A percentile compares a stretch with the other conserved stretches of the same genome.
Evolutionary conservation across 2,113 vertebrate genomes (phyloP).

Genomic region (Anas platyrhynchos): DNA sequence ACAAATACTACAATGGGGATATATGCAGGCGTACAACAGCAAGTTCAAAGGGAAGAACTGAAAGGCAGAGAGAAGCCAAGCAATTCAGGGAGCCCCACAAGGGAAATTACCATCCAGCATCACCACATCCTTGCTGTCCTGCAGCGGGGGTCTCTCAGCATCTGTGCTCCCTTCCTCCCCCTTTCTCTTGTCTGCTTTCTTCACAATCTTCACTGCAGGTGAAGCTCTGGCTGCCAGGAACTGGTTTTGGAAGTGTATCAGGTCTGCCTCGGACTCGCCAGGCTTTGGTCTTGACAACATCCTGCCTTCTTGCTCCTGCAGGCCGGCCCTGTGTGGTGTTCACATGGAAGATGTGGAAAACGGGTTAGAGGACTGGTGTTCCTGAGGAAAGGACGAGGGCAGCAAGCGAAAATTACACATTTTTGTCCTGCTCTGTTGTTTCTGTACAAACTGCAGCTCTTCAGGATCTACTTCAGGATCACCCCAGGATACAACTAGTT

Average conservation of each 20-base stretch:
- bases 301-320: background rate
- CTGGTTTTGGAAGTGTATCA: slow-evolving; percentile 87
- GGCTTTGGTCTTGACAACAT: slow-evolving; percentile 93
- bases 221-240: slow-evolving; percentile 84
- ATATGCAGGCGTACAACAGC: background rate
- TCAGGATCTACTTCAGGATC: background rate
- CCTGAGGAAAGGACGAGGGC: background rate
- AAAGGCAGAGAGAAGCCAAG: background rate
- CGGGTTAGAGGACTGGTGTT: background rate
- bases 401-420: background rate
- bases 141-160: background rate
- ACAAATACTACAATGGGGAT: background rate
- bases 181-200: slow-evolving; percentile 87
- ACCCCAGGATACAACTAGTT: background rate
- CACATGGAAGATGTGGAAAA: background rate
- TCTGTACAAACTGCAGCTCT: background rate
- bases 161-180: slow-evolving; percentile 51
- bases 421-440: background rate
- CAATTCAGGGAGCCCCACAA: background rate
- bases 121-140: slow-evolving; percentile 84
- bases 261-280: slow-evolving; percentile 90
- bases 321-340: background rate
- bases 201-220: slow-evolving; percentile 84
- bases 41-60: background rate
- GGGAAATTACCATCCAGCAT: slow-evolving; percentile 82